These are phyloP conservation scores for cattle (Bos taurus) DNA, from an alignment of 2,113 vertebrate genomes.

Conservation along the genomic window DNA sequence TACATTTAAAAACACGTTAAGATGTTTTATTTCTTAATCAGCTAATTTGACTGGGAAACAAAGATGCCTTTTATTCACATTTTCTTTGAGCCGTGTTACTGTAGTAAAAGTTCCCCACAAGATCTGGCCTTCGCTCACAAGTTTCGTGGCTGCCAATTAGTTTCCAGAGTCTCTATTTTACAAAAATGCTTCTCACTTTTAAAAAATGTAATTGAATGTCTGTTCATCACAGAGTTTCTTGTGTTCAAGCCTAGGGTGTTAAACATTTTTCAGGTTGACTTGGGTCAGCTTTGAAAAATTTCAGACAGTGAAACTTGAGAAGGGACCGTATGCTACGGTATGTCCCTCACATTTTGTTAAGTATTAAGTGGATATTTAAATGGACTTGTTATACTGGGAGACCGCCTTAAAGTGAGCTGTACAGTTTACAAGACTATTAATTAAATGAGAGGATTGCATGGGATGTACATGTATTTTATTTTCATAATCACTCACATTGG, in stretches of 20 bases:
- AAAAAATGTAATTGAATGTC: conserved; percentile 83
- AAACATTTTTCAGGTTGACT: conserved; percentile 81
- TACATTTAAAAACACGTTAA: conserved; percentile 82
- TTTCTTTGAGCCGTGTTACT: conserved; percentile 80
- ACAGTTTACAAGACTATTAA: conserved; percentile 85
- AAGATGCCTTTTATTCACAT: conserved; percentile 84
- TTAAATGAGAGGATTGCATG: conserved; percentile 82
- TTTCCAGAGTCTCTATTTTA: conserved; percentile 81
- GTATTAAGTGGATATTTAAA: conserved; percentile 84
- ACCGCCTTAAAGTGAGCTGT: conserved; percentile 81
- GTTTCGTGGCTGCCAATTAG: conserved; percentile 83
- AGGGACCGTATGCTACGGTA: conserved; percentile 69
- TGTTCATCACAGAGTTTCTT: conserved; percentile 85
- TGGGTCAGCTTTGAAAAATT: conserved; percentile 84
- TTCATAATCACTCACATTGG: conserved; percentile 83
- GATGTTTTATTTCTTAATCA: conserved; percentile 86
- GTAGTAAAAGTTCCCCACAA: conserved; percentile 82
- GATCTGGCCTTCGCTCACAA: conserved; percentile 79
- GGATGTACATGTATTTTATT: conserved; percentile 85
- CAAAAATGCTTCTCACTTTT: conserved; percentile 82
- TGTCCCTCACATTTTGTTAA: conserved; percentile 82
- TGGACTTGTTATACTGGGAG: conserved; percentile 79
- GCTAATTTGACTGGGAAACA: conserved; percentile 85
- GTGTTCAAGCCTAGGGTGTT: conserved; percentile 80
- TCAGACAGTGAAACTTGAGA: conserved; percentile 85